Conservation (phyloP, 1,140 invertebrate species). For the Meteorus sp. region DNA sequence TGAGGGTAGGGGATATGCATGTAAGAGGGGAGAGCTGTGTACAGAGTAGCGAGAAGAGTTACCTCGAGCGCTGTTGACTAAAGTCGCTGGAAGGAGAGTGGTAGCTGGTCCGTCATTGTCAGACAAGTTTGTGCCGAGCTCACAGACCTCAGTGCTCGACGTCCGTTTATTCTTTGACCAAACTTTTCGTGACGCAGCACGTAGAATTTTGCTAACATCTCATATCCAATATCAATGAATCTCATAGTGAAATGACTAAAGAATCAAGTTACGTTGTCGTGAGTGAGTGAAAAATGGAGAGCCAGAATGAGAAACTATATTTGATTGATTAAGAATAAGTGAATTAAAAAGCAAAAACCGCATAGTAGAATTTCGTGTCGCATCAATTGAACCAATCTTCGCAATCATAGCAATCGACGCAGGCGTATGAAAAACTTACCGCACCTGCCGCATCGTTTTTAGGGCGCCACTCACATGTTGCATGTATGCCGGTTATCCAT, state of each 20-base stretch:
- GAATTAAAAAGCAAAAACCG: too few species aligned
- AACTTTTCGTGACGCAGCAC: neutral
- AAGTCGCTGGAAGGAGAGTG: conserved; percentile 40
- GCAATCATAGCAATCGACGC: neutral
- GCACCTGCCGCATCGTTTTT: conserved; percentile 53
- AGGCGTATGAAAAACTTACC: conserved; percentile 38
- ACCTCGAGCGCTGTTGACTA: conserved; percentile 18
- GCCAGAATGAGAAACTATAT: too few species aligned
- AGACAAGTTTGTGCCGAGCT: conserved; percentile 55
- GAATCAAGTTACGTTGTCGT: too few species aligned
- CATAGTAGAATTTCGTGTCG: too few species aligned
- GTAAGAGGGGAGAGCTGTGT: conserved; percentile 29
- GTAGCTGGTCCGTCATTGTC: conserved; percentile 41
- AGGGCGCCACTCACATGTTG: conserved; percentile 59
- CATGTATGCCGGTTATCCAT: conserved; percentile 61
- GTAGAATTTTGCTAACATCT: too few species aligned
- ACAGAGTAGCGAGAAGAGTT: conserved; percentile 26
- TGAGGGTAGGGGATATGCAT: conserved; percentile 38
- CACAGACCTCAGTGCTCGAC: conserved; percentile 34
- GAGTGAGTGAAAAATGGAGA: too few species aligned
- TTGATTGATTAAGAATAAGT: too few species aligned
- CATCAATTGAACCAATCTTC: neutral
- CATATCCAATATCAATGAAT: too few species aligned
- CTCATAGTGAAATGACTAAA: too few species aligned
- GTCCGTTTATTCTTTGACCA: neutral